Evolutionary conservation across 2,797 vertebrate species (phyloP).

Genomic region (Hydrolagus colliei): DNA sequence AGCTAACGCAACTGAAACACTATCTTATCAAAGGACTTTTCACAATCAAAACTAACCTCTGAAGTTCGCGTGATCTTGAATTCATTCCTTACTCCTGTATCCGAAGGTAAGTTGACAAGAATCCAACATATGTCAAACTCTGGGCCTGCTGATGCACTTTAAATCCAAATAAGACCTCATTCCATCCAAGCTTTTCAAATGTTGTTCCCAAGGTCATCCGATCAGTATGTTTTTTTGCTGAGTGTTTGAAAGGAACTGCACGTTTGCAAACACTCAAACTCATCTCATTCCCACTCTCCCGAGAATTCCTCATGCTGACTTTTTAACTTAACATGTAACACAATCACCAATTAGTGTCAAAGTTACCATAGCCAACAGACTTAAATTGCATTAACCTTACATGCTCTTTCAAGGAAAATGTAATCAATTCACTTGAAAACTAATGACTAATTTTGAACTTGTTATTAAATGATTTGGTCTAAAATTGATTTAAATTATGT

Average conservation of each 20-base stretch:
- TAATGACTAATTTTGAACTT: constrained; percentile 60
- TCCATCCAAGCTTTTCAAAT: constrained; percentile 37
- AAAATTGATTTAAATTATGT: constrained; percentile 50
- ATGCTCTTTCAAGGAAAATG: constrained; percentile 50
- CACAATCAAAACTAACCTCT: not conserved
- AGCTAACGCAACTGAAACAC: not conserved
- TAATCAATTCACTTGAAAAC: constrained; percentile 52
- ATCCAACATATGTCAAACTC: not conserved
- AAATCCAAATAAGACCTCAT: not conserved
- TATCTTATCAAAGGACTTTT: not conserved
- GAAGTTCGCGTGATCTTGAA: not conserved
- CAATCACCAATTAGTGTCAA: constrained; percentile 59
- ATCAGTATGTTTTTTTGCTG: constrained; percentile 45
- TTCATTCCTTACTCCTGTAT: not conserved
- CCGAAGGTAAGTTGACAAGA: not conserved
- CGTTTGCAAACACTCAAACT: constrained; percentile 43
- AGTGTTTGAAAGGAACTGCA: constrained; percentile 41
- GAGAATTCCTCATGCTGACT: constrained; percentile 48
- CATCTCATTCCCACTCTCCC: constrained; percentile 42
- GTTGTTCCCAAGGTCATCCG: constrained; percentile 42
- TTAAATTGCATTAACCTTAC: constrained; percentile 57
- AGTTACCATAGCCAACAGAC: constrained; percentile 49
- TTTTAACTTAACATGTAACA: constrained; percentile 52
- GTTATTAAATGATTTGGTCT: constrained; percentile 56
- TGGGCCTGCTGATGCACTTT: not conserved